Base-by-base conservation (phyloP, 2,888 invertebrate species). In the Monoplex corrugatus region DNA sequence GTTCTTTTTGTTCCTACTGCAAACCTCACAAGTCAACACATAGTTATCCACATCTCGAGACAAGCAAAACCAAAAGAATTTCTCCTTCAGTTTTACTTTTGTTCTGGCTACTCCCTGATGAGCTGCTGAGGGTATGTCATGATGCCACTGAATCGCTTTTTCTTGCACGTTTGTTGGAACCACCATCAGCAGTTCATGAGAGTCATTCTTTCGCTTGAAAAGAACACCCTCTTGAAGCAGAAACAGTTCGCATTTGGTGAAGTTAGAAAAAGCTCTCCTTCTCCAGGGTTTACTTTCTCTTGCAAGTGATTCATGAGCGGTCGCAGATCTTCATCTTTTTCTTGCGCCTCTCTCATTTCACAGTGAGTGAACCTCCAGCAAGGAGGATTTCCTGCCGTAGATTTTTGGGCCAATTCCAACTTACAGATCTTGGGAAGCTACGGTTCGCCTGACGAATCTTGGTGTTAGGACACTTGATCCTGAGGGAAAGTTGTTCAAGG, bases 31-130 rank as follows among this genome's bases (percentile, higher is more conserved):
- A 2, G 38, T 32, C n/a, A 38, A 28, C 6, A 85, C n/a, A 32
- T 63, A 85, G 35, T 16, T 38, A 28, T 57, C 57, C 13, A 85
- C 85, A n/a, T 57, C 85, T 28, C 40, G n/a, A 23, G 57, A 23
- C 85, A 85, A 1, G 2, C 19, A 2, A 2, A n/a, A 3, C 85
- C 85, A 85, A n/a, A 57, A 85, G 85, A 85, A 85, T 44, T 63
- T 35, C 28, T 44, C 35, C n/a, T 63, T 57, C 8, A 85, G 19
- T 63, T 44, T 85, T 19, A 8, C 85, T 63, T 28, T 38, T 16
- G 57, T 85, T 23, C 35, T 40, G 16, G n/a, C 44, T 38, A n/a
- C n/a, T 45, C 78, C 87, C 45, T 72, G 72, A 32, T 72, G 72
- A 72, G 32, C 72, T 6, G 72, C 72, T n/a, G 72, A 72, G 6